Percentiles rank a stretch among this genome's conserved stretches.
These are phyloP conservation scores for Halictus rubicundus DNA, from an alignment of 1,140 invertebrate genomes.

Conservation along the genomic window DNA sequence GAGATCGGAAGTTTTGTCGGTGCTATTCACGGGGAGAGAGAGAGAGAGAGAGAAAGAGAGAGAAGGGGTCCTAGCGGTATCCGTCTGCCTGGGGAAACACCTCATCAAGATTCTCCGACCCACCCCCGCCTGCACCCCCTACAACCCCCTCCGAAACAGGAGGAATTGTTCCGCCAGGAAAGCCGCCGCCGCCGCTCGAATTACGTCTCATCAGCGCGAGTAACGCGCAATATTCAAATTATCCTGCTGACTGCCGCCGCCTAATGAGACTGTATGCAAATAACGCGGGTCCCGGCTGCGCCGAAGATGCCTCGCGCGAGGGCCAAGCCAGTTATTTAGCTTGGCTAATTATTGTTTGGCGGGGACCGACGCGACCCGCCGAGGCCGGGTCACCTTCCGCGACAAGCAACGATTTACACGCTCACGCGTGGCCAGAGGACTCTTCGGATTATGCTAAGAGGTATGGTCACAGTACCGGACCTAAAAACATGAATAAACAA, in stretches of 20 bases:
- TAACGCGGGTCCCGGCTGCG: conserved; percentile 56
- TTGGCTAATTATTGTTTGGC: conserved; percentile 56
- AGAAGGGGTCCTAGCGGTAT: conserved; percentile 44
- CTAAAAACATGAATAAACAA: too few species aligned
- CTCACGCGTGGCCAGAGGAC: too few species aligned
- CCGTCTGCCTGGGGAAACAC: conserved; percentile 65
- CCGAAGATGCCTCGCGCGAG: conserved; percentile 25
- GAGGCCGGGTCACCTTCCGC: not conserved
- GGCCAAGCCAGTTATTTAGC: conserved; percentile 55
- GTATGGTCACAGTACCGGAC: too few species aligned
- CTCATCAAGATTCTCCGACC: conserved; percentile 69
- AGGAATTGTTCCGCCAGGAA: conserved; percentile 67
- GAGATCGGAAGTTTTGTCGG: conserved; percentile 64
- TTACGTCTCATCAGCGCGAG: conserved; percentile 75
- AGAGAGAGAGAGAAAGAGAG: too few species aligned
- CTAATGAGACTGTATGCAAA: conserved; percentile 77
- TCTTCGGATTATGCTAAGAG: too few species aligned
- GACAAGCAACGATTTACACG: too few species aligned
- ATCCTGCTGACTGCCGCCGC: conserved; percentile 49
- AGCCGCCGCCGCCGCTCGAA: conserved; percentile 62
- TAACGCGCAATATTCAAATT: conserved; percentile 77
- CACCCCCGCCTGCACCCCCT: conserved; percentile 22
- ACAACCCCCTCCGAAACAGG: conserved; percentile 14
- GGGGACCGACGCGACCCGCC: not conserved
- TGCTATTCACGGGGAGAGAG: conserved; percentile 51